Percentiles rank a stretch among this genome's conserved stretches.
Evolutionary conservation across 2,113 vertebrate species (phyloP).

Genomic region (Camelus dromedarius): DNA sequence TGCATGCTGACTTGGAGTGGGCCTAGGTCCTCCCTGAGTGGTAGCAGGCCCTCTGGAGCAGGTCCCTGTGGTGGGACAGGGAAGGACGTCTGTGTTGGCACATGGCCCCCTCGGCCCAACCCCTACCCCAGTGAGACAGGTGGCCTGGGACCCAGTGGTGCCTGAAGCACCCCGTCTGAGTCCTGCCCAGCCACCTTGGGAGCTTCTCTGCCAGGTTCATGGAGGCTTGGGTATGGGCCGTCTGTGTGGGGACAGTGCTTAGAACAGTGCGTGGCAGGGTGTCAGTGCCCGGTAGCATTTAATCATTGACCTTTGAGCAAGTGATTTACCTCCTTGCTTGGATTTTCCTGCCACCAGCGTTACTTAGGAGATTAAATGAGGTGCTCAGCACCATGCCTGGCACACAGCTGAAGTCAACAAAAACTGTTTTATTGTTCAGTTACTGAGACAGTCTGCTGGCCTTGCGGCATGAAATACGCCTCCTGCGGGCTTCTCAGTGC

Average conservation of each 20-base stretch:
- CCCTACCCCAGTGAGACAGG: not conserved
- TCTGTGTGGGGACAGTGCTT: not conserved
- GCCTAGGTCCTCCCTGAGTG: not conserved
- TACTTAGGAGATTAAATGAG: not conserved
- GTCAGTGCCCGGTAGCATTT: rapidly evolving
- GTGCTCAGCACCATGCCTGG: not conserved
- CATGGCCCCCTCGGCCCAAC: not conserved
- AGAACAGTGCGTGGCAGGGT: rapidly evolving
- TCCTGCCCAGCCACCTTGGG: not conserved
- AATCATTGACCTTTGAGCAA: not conserved
- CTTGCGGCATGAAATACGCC: not conserved
- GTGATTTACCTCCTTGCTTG: too few relatives aligned
- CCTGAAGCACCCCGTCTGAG: not conserved
- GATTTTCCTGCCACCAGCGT: not conserved
- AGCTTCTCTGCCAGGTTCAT: rapidly evolving
- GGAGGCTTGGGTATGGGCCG: rapidly evolving
- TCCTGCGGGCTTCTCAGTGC: rapidly evolving
- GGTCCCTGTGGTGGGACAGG: not conserved
- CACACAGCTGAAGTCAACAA: not conserved
- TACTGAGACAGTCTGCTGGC: not conserved
- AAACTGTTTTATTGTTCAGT: not conserved
- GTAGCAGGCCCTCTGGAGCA: not conserved
- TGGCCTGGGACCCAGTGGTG: not conserved
- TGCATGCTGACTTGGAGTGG: not conserved
- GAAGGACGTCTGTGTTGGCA: not conserved